Percentiles rank a stretch among this genome's conserved stretches.
Conservation (phyloP, 1,140 invertebrate genomes). For the Druon quercuslanigerum region DNA sequence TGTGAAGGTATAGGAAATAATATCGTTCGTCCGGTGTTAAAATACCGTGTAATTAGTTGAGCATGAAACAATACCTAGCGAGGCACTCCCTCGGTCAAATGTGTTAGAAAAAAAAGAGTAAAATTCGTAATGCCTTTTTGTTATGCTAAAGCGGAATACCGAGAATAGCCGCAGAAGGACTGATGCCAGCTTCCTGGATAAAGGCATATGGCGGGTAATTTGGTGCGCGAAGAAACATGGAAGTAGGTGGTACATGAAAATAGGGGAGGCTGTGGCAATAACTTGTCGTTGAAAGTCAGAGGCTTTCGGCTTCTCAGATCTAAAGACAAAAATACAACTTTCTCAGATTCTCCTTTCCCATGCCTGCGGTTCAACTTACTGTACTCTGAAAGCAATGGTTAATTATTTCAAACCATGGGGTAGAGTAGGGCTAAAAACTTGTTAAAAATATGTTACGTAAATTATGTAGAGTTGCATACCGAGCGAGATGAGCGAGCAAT, state of each 20-base stretch:
- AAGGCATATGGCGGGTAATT: background rate
- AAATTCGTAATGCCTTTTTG: background rate
- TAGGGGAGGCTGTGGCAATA: background rate
- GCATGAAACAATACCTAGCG: conserved; percentile 24
- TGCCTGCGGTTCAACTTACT: too few species aligned
- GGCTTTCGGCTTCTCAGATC: background rate
- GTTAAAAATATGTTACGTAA: too few species aligned
- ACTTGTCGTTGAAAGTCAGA: background rate
- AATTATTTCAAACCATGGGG: too few species aligned
- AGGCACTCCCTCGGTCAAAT: conserved; percentile 28
- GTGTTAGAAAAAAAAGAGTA: background rate
- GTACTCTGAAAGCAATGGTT: too few species aligned
- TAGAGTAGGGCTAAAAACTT: too few species aligned
- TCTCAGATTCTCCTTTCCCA: background rate
- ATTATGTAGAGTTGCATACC: too few species aligned
- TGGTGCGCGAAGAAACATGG: conserved; percentile 3
- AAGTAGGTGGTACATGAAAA: background rate
- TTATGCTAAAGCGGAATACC: background rate
- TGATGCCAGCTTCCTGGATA: background rate
- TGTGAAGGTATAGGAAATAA: conserved; percentile 8
- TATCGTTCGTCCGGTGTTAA: conserved; percentile 27
- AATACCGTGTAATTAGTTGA: conserved; percentile 31
- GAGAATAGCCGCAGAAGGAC: background rate
- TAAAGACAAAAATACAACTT: background rate
- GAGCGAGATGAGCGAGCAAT: too few species aligned